Evolutionary conservation across 2,888 invertebrate genomes (phyloP).

Genomic region (Stratiomys singularior): DNA sequence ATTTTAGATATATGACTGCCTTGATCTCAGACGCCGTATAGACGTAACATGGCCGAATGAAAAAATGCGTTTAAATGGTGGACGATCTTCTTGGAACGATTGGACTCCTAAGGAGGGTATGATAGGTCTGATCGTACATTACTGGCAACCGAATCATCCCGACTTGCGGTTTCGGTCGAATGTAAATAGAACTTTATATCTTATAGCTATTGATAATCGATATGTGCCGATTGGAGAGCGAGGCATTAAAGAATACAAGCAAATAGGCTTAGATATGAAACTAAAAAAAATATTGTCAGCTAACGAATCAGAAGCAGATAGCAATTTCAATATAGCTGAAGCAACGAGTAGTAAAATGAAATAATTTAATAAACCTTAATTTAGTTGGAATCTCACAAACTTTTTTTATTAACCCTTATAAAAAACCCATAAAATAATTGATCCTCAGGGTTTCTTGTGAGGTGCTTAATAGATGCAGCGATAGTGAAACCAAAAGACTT

Average conservation of each 20-base stretch:
- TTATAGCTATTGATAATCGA: constrained; percentile 92
- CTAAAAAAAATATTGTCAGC: not conserved
- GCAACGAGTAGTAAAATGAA: too few species aligned
- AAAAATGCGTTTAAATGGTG: constrained; percentile 85
- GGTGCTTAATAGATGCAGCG: too few species aligned
- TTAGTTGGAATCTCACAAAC: too few species aligned
- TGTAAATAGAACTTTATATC: constrained; percentile 89
- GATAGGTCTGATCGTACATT: constrained; percentile 94
- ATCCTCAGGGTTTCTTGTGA: too few species aligned
- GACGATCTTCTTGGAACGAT: constrained; percentile 87
- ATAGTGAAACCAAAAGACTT: too few species aligned
- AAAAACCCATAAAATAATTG: too few species aligned
- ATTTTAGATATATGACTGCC: constrained; percentile 83
- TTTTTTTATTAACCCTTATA: too few species aligned
- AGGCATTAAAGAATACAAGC: constrained; percentile 74
- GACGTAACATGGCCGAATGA: constrained; percentile 98
- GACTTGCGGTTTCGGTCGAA: constrained; percentile 89
- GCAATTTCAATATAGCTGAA: not conserved
- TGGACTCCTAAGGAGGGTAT: constrained; percentile 92
- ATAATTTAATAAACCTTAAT: too few species aligned
- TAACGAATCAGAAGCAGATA: not conserved
- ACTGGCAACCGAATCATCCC: constrained; percentile 93
- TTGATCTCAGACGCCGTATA: constrained; percentile 88
- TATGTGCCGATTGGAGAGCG: constrained; percentile 93
- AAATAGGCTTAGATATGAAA: constrained; percentile 26